These are phyloP conservation scores for Cherax destructor DNA, from an alignment of 1,140 invertebrate genomes.

Conservation along the genomic window DNA sequence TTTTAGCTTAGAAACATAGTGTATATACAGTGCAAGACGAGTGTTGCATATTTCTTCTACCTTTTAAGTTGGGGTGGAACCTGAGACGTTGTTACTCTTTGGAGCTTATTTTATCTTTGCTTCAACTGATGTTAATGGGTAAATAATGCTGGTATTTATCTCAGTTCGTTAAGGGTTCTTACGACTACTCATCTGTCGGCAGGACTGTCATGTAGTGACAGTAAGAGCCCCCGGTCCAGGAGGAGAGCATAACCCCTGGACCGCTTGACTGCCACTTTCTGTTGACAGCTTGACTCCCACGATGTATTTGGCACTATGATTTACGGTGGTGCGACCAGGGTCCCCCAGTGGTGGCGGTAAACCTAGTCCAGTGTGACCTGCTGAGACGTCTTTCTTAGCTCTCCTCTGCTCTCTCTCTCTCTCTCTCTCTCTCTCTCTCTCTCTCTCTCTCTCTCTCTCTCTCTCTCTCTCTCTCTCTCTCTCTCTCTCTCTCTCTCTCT, in stretches of 20 bases:
- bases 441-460: neutral
- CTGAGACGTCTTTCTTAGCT: too few species aligned
- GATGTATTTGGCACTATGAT: neutral
- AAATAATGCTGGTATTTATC: too few species aligned
- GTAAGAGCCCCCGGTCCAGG: neutral
- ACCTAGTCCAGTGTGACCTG: neutral
- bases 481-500: neutral
- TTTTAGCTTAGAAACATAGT: too few species aligned
- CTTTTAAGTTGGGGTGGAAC: too few species aligned
- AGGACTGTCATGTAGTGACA: neutral
- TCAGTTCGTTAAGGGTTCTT: too few species aligned
- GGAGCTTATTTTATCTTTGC: too few species aligned
- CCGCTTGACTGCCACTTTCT: neutral
- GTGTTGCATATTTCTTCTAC: too few species aligned
- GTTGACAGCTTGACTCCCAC: neutral
- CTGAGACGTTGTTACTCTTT: too few species aligned
- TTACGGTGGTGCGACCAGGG: neutral
- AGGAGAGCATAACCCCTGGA: neutral
- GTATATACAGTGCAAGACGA: too few species aligned
- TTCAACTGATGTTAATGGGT: neutral
- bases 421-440: neutral
- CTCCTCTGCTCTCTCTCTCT: neutral
- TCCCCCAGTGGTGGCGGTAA: neutral
- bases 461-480: slow-evolving; percentile 1
- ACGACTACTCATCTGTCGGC: too few species aligned